Conservation (phyloP, 2,888 invertebrate genomes). For the Allygus modestus region DNA sequence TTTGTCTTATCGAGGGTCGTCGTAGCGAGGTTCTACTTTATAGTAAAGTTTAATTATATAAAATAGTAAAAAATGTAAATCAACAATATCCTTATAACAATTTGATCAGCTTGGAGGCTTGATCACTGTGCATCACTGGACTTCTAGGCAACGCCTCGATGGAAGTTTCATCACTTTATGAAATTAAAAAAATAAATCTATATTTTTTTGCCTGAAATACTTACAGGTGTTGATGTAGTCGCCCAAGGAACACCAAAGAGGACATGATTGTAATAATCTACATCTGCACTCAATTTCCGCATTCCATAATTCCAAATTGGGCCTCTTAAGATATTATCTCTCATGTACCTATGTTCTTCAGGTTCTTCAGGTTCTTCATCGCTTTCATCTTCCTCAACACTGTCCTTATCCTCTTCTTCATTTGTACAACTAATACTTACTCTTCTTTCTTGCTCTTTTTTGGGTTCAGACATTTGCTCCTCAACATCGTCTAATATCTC, state of each 20-base stretch:
- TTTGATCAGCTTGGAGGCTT: too few relatives aligned
- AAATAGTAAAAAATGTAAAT: too few relatives aligned
- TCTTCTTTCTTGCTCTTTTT: not conserved
- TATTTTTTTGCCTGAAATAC: too few relatives aligned
- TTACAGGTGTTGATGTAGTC: not conserved
- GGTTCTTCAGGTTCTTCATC: not conserved
- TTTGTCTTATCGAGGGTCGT: too few relatives aligned
- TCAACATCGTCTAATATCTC: too few relatives aligned
- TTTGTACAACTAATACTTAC: not conserved
- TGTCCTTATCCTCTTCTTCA: not conserved
- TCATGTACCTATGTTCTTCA: not conserved
- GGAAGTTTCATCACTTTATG: too few relatives aligned
- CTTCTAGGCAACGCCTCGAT: too few relatives aligned
- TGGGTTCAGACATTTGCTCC: not conserved
- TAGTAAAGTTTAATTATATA: too few relatives aligned
- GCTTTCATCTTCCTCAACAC: not conserved
- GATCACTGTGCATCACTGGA: too few relatives aligned
- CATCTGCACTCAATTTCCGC: not conserved
- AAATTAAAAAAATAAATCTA: too few relatives aligned
- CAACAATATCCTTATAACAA: too few relatives aligned
- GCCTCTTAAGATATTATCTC: constrained; percentile 7
- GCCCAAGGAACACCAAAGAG: not conserved
- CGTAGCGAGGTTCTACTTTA: too few relatives aligned
- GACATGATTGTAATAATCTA: not conserved
- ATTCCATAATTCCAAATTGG: constrained; percentile 21